Percentiles rank a stretch among this genome's conserved stretches.
These are phyloP conservation scores for Passer montanus DNA, from an alignment of 2,113 vertebrate genomes.

Conservation along the genomic window DNA sequence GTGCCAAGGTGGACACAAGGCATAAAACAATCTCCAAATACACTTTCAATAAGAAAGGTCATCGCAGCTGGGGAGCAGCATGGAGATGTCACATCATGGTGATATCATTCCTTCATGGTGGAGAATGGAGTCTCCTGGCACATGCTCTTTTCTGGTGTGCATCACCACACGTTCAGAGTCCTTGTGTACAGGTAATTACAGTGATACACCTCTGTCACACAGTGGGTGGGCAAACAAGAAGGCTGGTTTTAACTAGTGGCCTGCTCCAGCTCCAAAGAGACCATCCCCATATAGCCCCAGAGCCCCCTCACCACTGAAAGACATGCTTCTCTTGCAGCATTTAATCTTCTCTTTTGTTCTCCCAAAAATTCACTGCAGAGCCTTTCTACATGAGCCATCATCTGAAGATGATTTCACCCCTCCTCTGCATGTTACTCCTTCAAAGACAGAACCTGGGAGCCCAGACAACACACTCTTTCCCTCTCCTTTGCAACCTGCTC, in stretches of 20 bases:
- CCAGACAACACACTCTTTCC: neutral
- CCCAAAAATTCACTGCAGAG: neutral
- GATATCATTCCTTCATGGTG: neutral
- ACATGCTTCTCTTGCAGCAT: neutral
- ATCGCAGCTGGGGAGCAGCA: neutral
- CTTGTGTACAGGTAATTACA: neutral
- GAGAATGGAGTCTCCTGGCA: neutral
- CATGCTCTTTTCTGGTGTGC: neutral
- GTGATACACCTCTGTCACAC: neutral
- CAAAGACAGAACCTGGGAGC: neutral
- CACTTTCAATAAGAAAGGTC: neutral
- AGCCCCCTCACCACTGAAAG: neutral
- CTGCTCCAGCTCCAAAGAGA: neutral
- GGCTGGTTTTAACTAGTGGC: neutral
- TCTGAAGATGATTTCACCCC: neutral
- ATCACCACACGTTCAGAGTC: neutral
- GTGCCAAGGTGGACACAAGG: neutral
- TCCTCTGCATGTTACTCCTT: neutral
- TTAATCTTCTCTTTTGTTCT: neutral
- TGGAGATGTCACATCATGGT: neutral
- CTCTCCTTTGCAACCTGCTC: neutral
- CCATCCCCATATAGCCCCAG: fast-evolving
- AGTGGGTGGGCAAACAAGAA: neutral
- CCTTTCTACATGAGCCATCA: neutral
- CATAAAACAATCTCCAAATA: neutral